phyloP scores from a whole-genome alignment of 2,888 invertebrate genomes.

The Caenorhabditis doughertyi region DNA sequence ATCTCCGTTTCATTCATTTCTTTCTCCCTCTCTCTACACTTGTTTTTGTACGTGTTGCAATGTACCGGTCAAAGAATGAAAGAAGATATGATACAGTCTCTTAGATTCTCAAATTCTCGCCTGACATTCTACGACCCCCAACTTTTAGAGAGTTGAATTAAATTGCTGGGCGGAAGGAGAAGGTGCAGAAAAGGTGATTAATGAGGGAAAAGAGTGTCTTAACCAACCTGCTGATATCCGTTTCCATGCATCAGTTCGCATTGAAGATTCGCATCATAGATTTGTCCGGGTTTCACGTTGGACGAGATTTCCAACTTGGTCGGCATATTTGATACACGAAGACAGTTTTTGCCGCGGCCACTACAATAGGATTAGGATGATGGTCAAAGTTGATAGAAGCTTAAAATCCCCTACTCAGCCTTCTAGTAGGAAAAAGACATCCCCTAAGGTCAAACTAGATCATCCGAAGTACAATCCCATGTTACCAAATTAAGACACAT shows the following conservation, averaged over 20 bases:
- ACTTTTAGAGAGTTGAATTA: slow-evolving; percentile 10
- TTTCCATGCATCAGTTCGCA: slow-evolving; percentile 82
- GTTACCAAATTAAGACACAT: slow-evolving; percentile 51
- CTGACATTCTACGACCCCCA: background rate
- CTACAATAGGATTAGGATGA: slow-evolving; percentile 61
- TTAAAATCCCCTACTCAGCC: background rate
- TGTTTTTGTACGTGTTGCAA: slow-evolving; percentile 39
- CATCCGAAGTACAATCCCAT: slow-evolving; percentile 27
- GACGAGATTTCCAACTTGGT: slow-evolving; percentile 76
- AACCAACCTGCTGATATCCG: slow-evolving; percentile 79
- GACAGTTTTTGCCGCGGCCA: slow-evolving; percentile 79
- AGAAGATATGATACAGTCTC: slow-evolving; percentile 31
- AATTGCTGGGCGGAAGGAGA: slow-evolving; percentile 15
- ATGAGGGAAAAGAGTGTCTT: slow-evolving; percentile 38
- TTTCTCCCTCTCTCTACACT: background rate
- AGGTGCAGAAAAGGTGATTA: slow-evolving; percentile 51
- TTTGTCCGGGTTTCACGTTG: slow-evolving; percentile 80
- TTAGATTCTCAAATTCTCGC: slow-evolving; percentile 4
- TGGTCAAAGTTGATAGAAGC: background rate
- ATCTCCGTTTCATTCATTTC: slow-evolving; percentile 18
- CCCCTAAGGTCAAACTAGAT: slow-evolving; percentile 9
- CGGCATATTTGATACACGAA: slow-evolving; percentile 77
- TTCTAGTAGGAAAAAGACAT: background rate
- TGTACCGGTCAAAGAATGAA: slow-evolving; percentile 59
- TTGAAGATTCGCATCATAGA: slow-evolving; percentile 82